phyloP scores from a whole-genome alignment of 2,113 vertebrate genomes.

The Odobenus rosmarus region DNA sequence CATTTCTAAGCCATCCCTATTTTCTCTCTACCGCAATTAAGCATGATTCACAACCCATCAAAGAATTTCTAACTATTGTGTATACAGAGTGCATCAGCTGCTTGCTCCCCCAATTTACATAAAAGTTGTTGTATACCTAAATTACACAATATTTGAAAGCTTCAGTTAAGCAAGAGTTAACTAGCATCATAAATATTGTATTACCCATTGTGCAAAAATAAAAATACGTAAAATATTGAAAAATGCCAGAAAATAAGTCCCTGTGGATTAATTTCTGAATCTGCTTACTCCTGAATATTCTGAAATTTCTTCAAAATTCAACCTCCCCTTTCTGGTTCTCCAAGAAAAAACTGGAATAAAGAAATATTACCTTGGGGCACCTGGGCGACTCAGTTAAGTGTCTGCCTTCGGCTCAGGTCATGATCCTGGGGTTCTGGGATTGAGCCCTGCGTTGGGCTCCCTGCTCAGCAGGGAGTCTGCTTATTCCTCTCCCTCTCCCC shows the following conservation, averaged over 20 bases:
- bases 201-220: not conserved
- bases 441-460: not conserved
- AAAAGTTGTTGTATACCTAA: not conserved
- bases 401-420: not conserved
- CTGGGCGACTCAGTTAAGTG: not conserved
- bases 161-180: slow-evolving; percentile 32
- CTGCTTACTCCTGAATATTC: not conserved
- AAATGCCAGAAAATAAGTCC: not conserved
- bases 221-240: not conserved
- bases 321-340: not conserved
- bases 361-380: not conserved
- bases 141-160: not conserved
- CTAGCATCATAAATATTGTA: slow-evolving; percentile 2
- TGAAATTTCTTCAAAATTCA: not conserved
- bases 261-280: not conserved
- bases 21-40: not conserved
- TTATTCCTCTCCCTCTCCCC: not conserved
- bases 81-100: not conserved
- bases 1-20: not conserved
- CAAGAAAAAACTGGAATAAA: not conserved
- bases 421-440: not conserved
- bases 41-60: not conserved
- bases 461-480: not conserved
- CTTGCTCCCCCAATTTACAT: not conserved
- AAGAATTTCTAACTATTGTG: not conserved